Base-by-base conservation (phyloP, 2,888 invertebrate species). In the Neelides folsomi region DNA sequence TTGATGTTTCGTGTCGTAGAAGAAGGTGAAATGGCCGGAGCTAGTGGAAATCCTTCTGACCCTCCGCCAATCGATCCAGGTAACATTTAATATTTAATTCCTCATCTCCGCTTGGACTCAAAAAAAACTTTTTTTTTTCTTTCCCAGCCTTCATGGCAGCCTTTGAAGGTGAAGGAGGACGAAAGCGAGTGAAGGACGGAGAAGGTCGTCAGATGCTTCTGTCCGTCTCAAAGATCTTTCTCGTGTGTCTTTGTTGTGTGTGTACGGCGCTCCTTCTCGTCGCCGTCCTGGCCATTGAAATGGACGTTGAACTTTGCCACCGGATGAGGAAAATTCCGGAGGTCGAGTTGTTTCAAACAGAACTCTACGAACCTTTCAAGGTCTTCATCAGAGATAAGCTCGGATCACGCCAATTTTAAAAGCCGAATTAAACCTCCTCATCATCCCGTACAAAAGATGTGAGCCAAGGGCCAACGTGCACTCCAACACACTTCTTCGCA, bases 251-350 rank as follows among this genome's bases (percentile, higher is more conserved):
- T 52, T 54, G 57, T 39, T 64, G 64, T 56, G 64, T 64, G 53
- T 54, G 62, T 3, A 51, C 63, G 15, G 60, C 62, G 34, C 56
- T 63, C 18, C 55, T 64, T 3, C 43, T 56, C 16, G 64, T 63
- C 10, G 62, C 64, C n/a, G 58, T 64, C 47, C 39, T 61, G 15
- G 60, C 60, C 10, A 64, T 64, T 49, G 64, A 64, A 56, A 53
- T 63, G 43, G 64, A 64, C 38, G 43, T 60, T 41, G 64, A 64
- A 43, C 57, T 64, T 48, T 64, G 62, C 50, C 57, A 56, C 37
- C 56, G 55, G 38, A 64, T 64, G 64, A 49, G 64, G 39, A 53
- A 57, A 27, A 64, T 64, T 56, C 64, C 64, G 20, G 64, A 64
- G 56, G 62, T 64, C 44, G 64, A 64, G 50, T 56, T 61, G 44